Evolutionary conservation across 2,797 vertebrate species (phyloP).

Genomic region (Limosa lapponica): DNA sequence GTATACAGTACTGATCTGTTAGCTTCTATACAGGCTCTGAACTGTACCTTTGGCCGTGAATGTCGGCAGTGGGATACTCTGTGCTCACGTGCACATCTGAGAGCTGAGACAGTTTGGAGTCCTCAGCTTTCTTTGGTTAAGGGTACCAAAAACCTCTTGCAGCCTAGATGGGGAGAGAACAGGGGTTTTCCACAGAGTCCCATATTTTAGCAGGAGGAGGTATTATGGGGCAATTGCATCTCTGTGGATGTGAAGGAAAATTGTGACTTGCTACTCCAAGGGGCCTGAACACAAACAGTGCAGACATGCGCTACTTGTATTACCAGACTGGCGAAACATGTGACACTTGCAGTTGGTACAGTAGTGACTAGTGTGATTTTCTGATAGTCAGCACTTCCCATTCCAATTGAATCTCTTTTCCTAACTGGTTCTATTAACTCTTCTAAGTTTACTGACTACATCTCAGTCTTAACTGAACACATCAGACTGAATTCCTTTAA

Average conservation of each 20-base stretch:
- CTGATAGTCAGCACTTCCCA: neutral
- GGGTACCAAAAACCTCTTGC: neutral
- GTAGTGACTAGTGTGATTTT: neutral
- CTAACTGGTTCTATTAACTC: neutral
- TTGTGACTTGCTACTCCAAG: neutral
- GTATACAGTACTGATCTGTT: neutral
- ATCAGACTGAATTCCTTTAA: neutral
- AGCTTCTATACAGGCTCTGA: neutral
- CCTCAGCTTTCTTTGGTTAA: neutral
- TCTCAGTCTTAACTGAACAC: neutral
- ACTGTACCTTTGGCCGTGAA: neutral
- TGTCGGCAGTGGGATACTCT: neutral
- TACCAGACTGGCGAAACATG: neutral
- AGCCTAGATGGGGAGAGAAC: neutral
- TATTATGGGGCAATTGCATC: neutral
- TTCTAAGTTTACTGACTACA: neutral
- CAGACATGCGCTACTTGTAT: neutral
- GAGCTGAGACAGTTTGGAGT: neutral
- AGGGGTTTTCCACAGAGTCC: neutral
- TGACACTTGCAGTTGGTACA: neutral
- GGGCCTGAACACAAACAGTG: neutral
- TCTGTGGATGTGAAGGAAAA: neutral
- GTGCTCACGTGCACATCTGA: neutral
- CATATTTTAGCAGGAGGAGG: neutral
- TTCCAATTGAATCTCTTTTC: neutral